Conservation (phyloP, 2,888 invertebrate genomes). For the Eristalinus sepulchralis region DNA sequence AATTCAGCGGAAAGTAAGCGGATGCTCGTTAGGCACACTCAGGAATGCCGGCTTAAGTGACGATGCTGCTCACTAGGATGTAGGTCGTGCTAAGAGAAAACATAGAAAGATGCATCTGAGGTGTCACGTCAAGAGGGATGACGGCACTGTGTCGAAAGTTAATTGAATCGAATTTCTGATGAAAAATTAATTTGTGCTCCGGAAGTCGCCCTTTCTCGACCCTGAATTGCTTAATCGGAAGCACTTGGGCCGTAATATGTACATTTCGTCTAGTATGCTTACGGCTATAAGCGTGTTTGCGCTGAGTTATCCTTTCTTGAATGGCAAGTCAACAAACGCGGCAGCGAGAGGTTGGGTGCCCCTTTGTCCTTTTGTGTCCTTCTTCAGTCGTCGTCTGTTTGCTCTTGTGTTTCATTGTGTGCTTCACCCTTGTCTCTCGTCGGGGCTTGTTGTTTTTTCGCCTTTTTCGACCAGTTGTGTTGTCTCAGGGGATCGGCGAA, state of each 20-base stretch:
- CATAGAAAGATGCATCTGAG: background rate
- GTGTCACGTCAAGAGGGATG: background rate
- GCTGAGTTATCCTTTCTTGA: slow-evolving; percentile 9
- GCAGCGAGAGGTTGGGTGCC: background rate
- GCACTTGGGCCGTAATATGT: background rate
- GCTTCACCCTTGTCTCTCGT: background rate
- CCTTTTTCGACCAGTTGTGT: background rate
- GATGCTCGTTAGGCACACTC: slow-evolving; percentile 40
- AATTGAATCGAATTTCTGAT: background rate
- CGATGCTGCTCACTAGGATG: background rate
- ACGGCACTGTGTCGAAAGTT: background rate
- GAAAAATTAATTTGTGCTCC: background rate
- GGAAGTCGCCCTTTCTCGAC: background rate
- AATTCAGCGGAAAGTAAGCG: slow-evolving; percentile 53
- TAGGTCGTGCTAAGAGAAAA: background rate
- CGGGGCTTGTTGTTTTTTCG: background rate
- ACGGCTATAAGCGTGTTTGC: slow-evolving; percentile 11
- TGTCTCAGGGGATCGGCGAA: background rate
- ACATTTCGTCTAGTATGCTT: background rate
- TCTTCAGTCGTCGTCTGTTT: background rate
- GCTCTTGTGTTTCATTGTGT: background rate
- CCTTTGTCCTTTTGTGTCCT: slow-evolving; percentile 14
- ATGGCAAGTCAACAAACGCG: slow-evolving; percentile 26
- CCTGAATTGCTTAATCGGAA: background rate
- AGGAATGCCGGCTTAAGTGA: background rate